Evolutionary conservation across 2,888 invertebrate species (phyloP), one percentile per base, ranked within the genome.

Genomic region (Julus scanicus): DNA sequence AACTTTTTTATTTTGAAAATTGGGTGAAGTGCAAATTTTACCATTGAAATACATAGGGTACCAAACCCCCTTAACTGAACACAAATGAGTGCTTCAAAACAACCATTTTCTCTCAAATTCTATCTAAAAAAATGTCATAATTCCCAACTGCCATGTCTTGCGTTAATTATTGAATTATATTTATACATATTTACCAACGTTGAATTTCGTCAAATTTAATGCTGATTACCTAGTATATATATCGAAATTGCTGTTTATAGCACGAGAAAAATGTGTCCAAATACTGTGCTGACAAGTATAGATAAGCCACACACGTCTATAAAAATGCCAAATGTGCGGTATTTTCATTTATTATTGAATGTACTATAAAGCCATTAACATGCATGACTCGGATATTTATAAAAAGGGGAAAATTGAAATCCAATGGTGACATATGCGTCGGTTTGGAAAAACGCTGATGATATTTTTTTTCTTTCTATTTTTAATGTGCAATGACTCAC

Each of bases 341-440:
- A n/a, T 63, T 71, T 71, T 71, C 71, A 29, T 71, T 71, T 71
- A 71, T 71, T 71, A 71, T 71, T 71, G 71, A 71, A 71, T 71
- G 71, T 1, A 9, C 71, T n/a, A 71, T 71, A 71, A 71, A 71
- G 29, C 71, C 8, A 71, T 71, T 71, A 71, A 29, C 71, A 71
- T 29, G 71, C 29, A 11, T 71, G 71, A 71, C 71, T 71, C 71
- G 29, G 29, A 11, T 4, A 63, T 63, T 63, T 29, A 71, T 29
- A 20, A 71, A 57, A 57, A 57, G 15, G 15, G 15, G 15, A 57
- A 29, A n/a, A 71, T 6, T 29, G 29, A 71, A 57, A 57, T 57
- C 57, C 20, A 71, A 20, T 71, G 20, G 29, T 71, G 29, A 71
- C 71, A 71, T 48, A 48, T 71, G 71, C 71, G 5, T 20, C n/a